Evolutionary conservation across 2,888 invertebrate genomes (phyloP), one percentile per base, ranked within the genome.

Genomic region (Conus canariensis): DNA sequence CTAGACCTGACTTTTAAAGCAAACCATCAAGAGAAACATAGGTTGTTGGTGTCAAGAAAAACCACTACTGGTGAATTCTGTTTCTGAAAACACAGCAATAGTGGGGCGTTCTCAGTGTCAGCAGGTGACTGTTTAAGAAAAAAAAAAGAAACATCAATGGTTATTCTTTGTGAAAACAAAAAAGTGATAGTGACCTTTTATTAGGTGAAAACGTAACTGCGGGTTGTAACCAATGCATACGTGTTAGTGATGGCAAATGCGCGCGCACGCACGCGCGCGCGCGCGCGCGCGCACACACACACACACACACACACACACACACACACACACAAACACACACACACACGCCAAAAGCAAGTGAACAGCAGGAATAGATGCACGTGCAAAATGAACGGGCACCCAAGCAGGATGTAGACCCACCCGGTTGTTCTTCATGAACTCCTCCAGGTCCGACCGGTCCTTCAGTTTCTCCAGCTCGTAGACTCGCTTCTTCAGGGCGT

Each of bases 401-500:
- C 22, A 82, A 45, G 56, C 45, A 82, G 22, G 70, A 22, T 16
- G 22, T 8, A 70, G 3, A n/a, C n/a, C 22, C 92, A 94, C 94
- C 94, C 94, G 94, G 93, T 93, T 94, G 56, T 90, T 92, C 87
- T 91, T 91, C 90, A 92, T 94, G 91, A 93, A 94, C 30, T 92
- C 91, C 74, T 94, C 93, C 16, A 94, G 90, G 80, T 94, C 94
- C 22, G 93, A 87, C 87, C 93, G 91, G 90, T 95, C 95, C 88
- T 96, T 95, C 80, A 97, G 97, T 91, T 96, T 93, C 82, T 97
- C 96, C 90, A 98, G 96, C 93, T 98, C 98, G 90, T 98, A 97
- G 94, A 99, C 97, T 93, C 98, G 97, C 95, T 97, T 98, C 96
- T 98, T 98, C 96, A 98, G 98, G 80, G 98, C 97, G 92, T 97